Percentiles rank a stretch among this genome's conserved stretches.
These are phyloP conservation scores for Dynastes hyllus DNA, from an alignment of 2,888 invertebrate genomes.

Conservation along the genomic window DNA sequence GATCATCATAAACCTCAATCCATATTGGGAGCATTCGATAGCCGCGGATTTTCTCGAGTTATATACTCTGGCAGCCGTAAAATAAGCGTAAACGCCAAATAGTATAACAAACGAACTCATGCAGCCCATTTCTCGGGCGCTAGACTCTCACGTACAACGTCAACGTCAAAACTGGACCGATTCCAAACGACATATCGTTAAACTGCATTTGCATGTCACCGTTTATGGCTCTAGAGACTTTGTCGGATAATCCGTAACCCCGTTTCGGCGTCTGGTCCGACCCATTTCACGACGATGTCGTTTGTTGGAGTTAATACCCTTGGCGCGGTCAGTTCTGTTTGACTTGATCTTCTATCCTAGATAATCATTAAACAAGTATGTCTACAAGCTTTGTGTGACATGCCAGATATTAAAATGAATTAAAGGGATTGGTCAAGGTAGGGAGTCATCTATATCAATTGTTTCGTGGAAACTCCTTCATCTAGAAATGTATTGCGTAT, in stretches of 20 bases:
- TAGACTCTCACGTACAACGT: not conserved
- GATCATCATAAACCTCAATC: not conserved
- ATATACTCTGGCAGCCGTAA: not conserved
- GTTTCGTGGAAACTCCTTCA: too few species aligned
- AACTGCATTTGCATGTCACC: constrained; percentile 29
- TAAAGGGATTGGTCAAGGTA: too few species aligned
- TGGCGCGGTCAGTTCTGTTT: constrained; percentile 1
- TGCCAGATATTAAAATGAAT: too few species aligned
- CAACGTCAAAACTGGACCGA: constrained; percentile 13
- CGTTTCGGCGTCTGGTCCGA: constrained; percentile 5
- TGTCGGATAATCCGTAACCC: not conserved
- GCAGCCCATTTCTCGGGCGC: not conserved
- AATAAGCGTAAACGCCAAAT: not conserved
- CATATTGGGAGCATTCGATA: not conserved
- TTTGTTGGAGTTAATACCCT: constrained; percentile 2
- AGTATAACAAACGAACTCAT: not conserved
- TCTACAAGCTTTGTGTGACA: too few species aligned
- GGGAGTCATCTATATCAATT: too few species aligned
- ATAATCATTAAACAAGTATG: too few species aligned
- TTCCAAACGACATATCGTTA: constrained; percentile 15
- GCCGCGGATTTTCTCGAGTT: not conserved
- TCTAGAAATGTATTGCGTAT: too few species aligned
- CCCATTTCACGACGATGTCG: constrained; percentile 21
- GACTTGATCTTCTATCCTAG: too few species aligned
- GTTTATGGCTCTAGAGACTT: constrained; percentile 1